These are phyloP conservation scores for Thymelicus acteon DNA, from an alignment of 2,888 invertebrate genomes.

Conservation along the genomic window DNA sequence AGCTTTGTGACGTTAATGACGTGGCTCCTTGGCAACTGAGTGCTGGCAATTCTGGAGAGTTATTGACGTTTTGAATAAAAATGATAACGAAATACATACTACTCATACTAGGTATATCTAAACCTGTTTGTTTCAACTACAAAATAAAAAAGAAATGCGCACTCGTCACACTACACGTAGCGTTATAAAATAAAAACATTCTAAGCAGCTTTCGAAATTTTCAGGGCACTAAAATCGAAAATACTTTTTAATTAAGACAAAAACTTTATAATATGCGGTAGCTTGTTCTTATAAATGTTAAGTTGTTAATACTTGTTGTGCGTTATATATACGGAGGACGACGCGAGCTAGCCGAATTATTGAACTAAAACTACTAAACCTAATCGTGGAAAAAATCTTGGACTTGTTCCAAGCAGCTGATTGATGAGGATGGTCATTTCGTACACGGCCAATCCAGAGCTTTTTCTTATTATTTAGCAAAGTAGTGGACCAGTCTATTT, in stretches of 20 bases:
- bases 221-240: no score
- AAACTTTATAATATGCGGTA: no score
- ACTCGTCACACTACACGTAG: no score
- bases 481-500: constrained; percentile 82
- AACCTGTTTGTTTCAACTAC: no score
- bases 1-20: constrained; percentile 64
- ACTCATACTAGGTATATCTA: no score
- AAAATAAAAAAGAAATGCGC: no score
- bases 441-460: constrained; percentile 83
- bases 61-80: constrained; percentile 56
- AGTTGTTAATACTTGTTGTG: constrained; percentile 45
- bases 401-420: constrained; percentile 82
- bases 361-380: constrained; percentile 80
- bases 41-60: constrained; percentile 50
- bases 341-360: constrained; percentile 74
- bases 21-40: constrained; percentile 70
- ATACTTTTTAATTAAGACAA: no score
- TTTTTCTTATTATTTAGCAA: constrained; percentile 84
- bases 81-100: no score
- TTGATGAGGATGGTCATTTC: constrained; percentile 85
- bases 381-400: constrained; percentile 85
- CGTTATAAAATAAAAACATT: no score
- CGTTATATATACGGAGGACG: constrained; percentile 53
- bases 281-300: neutral
- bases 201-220: no score